Conservation (phyloP, 2,797 vertebrate genomes). For the Chromobotia macracanthus region DNA sequence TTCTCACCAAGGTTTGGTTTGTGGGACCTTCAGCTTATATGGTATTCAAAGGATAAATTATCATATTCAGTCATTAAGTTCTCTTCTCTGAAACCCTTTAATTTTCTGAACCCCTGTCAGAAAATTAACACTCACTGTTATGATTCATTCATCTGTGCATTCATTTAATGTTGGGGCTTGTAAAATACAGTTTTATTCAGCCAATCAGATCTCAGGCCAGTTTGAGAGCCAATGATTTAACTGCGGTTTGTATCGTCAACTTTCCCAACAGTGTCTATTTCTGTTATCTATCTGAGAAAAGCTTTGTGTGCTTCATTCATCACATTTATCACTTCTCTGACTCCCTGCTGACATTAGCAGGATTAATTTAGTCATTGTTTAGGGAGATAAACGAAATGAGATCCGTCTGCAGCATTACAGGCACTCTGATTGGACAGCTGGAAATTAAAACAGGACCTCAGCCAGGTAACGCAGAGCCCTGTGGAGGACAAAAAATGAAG, state of each 20-base stretch:
- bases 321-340: conserved; percentile 1
- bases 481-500: background rate
- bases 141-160: background rate
- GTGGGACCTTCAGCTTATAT: no score
- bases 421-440: conserved; percentile 7
- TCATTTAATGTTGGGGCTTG: background rate
- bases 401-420: background rate
- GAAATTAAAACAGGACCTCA: background rate
- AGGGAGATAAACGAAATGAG: background rate
- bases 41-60: conserved; percentile 32
- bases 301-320: background rate
- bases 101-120: no score
- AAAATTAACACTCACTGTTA: no score
- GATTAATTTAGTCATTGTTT: conserved; percentile 8
- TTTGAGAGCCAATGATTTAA: background rate
- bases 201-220: background rate
- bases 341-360: background rate
- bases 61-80: no score
- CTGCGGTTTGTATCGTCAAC: background rate
- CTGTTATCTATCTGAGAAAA: background rate
- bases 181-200: background rate
- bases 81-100: background rate
- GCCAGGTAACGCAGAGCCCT: background rate
- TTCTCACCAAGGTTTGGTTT: conserved; percentile 41
- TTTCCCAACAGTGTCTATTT: background rate